Base-by-base conservation (phyloP, 2,797 vertebrate species). In the Squalus acanthias region DNA sequence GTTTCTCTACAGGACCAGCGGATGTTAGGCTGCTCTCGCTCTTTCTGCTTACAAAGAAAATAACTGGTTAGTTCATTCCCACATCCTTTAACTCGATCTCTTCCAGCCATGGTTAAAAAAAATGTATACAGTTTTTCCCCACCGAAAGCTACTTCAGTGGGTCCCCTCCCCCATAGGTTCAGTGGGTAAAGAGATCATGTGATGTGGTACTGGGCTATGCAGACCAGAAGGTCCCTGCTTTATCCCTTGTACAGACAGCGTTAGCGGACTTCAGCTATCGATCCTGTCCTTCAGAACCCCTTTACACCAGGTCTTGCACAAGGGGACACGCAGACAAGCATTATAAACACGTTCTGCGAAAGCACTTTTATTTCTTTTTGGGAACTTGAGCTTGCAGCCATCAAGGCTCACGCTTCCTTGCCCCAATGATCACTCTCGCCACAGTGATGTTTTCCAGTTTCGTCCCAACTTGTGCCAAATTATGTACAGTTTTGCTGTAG, bases 11-110 rank as follows among this genome's bases (percentile, higher is more conserved):
- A 97, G 97, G 98, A 97, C 96, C 96, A 91, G 97, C 97, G 96
- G 97, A 97, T 1, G 97, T 82, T 85, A 97, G 97, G 92, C 97
- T 97, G 96, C 97, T 97, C 0, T 98, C 98, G 97, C 97, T 98
- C 97, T 98, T 98, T 97, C 98, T 98, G 97, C 96, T 96, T 97
- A 97, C 96, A 91, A 91, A 33, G 60, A 39, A 93, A 69, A 12
- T 69, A 3, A 22, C 4, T 8, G 60, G 17, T 92, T 15, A 67
- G 89, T 65, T 67, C 33, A n/a, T 67, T n/a, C 13, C 60, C 17
- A 39, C 1, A 1, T 63, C 15, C 15, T 10, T 29, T 29, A 29
- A 57, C 33, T 63, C 57, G 63, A 60, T 63, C 8, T 39, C n/a
- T 67, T 67, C 39, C 39, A 50, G 39, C 46, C 46, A 85, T 50